Conservation (phyloP, 2,888 invertebrate species). For the Heliconius charithonia region DNA sequence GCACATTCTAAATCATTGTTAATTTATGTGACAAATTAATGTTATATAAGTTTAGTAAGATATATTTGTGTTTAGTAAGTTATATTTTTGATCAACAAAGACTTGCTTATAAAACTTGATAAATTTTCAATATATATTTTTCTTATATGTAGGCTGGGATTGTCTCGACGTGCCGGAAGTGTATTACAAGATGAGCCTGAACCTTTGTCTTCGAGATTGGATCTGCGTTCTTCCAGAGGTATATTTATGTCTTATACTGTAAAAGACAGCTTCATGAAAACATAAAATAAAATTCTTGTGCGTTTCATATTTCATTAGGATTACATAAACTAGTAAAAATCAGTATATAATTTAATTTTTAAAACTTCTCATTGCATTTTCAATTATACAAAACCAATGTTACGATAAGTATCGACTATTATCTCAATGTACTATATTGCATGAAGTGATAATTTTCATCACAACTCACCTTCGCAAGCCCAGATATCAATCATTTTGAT, state of each 20-base stretch:
- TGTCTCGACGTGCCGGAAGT: slow-evolving; percentile 75
- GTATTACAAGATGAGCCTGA: slow-evolving; percentile 79
- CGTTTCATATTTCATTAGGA: not conserved
- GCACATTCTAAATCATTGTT: not conserved
- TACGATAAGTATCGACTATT: not conserved
- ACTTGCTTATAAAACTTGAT: not conserved
- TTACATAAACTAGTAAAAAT: no score
- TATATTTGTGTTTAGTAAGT: not conserved
- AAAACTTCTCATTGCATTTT: not conserved
- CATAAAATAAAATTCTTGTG: not conserved
- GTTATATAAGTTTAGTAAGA: no score
- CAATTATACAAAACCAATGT: not conserved
- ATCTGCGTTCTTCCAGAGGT: slow-evolving; percentile 82
- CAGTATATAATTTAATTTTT: no score
- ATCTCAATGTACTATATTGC: slow-evolving; percentile 1
- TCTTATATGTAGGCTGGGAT: slow-evolving; percentile 62
- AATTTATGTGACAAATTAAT: not conserved
- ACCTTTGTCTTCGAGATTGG: slow-evolving; percentile 76
- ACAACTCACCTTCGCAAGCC: not conserved
- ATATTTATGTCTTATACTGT: slow-evolving; percentile 19
- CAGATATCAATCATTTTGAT: not conserved
- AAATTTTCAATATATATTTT: not conserved
- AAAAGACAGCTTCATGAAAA: not conserved
- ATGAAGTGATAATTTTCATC: slow-evolving; percentile 11
- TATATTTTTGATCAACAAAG: not conserved